Evolutionary conservation across 2,797 vertebrate genomes (phyloP).

Genomic region (Aythya fuligula): DNA sequence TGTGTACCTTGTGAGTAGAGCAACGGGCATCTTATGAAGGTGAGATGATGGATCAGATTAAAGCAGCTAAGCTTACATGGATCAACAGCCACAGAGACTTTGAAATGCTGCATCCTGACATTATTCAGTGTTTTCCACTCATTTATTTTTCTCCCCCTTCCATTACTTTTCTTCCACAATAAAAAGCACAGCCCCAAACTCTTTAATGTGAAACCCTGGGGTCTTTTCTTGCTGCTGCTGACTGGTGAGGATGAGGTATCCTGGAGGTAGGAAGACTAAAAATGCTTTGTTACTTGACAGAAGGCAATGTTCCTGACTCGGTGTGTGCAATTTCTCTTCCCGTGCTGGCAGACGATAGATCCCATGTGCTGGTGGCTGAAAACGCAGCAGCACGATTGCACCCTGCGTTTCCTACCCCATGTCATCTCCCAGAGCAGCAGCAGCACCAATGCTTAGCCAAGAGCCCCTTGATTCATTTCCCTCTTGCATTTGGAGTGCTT

Average conservation of each 20-base stretch:
- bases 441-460: fast-evolving
- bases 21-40: neutral
- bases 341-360: neutral
- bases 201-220: neutral
- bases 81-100: neutral
- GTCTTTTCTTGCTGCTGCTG: conserved; percentile 18
- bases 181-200: neutral
- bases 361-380: neutral
- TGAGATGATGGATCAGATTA: neutral
- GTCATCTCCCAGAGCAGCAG: neutral
- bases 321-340: neutral
- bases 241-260: neutral
- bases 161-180: neutral
- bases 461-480: neutral
- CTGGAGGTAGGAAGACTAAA: neutral
- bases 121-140: neutral
- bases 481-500: neutral
- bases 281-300: neutral
- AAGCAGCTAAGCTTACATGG: neutral
- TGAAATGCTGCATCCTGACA: neutral
- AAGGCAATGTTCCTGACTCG: neutral
- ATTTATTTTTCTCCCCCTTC: neutral
- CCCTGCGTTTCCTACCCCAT: neutral
- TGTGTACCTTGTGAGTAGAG: neutral
- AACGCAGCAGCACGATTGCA: fast-evolving